phyloP scores from a whole-genome alignment of 1,140 invertebrate species.

The Drusus annulatus region DNA sequence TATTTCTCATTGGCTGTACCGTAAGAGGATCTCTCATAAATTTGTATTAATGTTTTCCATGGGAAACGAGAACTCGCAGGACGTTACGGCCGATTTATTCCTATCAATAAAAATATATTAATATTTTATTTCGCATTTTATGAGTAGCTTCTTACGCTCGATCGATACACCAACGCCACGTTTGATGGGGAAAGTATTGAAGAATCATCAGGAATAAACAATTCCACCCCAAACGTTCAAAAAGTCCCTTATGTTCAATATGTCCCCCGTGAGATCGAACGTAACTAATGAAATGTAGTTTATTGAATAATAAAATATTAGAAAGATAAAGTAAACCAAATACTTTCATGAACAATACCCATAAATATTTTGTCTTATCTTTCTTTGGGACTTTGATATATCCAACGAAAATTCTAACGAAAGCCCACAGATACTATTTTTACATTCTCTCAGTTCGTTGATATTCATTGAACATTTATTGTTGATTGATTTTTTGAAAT shows the following conservation, averaged over 20 bases:
- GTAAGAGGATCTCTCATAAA: constrained; percentile 31
- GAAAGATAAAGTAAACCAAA: not conserved
- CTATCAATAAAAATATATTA: constrained; percentile 38
- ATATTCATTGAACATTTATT: too few species aligned
- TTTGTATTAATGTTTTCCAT: constrained; percentile 40
- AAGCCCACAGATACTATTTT: too few species aligned
- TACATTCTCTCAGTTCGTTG: too few species aligned
- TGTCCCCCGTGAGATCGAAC: not conserved
- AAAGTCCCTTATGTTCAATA: constrained; percentile 11
- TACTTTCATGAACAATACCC: not conserved
- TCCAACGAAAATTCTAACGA: too few species aligned
- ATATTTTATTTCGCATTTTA: constrained; percentile 37
- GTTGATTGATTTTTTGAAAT: too few species aligned
- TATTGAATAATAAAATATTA: constrained; percentile 28
- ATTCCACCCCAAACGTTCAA: not conserved
- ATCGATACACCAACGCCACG: not conserved
- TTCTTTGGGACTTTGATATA: too few species aligned
- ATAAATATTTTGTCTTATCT: too few species aligned
- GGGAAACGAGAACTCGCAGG: constrained; percentile 20
- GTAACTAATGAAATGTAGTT: constrained; percentile 30
- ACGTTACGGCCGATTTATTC: constrained; percentile 39
- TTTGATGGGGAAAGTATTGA: constrained; percentile 18
- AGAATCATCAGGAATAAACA: constrained; percentile 10
- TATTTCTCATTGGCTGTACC: constrained; percentile 3
- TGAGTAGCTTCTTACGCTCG: constrained; percentile 11